Evolutionary conservation across 2,888 invertebrate genomes (phyloP).

Genomic region (Phragmatobia fuliginosa): DNA sequence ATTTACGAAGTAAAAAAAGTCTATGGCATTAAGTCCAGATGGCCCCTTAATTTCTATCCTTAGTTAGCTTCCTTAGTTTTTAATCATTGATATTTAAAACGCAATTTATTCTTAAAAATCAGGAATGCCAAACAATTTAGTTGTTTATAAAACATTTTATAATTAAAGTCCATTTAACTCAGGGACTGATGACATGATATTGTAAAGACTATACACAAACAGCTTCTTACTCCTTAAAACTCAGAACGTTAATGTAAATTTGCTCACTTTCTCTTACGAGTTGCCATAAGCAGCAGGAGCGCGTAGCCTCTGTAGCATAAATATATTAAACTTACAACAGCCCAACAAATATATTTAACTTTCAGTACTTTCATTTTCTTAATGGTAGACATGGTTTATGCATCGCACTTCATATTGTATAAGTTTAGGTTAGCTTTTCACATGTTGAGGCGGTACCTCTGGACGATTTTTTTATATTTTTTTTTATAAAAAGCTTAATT

Average conservation of each 20-base stretch:
- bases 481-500: too few species aligned
- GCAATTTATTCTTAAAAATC: not conserved
- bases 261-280: conserved; percentile 17
- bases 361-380: conserved; percentile 12
- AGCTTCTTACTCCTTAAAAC: conserved; percentile 1
- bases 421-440: conserved; percentile 7
- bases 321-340: conserved; percentile 14
- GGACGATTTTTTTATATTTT: not conserved
- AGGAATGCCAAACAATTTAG: not conserved
- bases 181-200: not conserved
- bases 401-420: conserved; percentile 6
- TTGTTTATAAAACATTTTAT: not conserved
- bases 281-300: conserved; percentile 18
- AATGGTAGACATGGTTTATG: conserved; percentile 17
- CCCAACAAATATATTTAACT: conserved; percentile 12
- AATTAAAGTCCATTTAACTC: not conserved
- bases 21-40: too few species aligned
- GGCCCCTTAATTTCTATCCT: too few species aligned
- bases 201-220: not conserved
- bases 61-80: not conserved
- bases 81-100: not conserved
- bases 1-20: too few species aligned
- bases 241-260: conserved; percentile 22
- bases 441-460: not conserved
- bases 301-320: conserved; percentile 19